phyloP scores from a whole-genome alignment of 2,797 vertebrate species.

The Amphiprion clarkii region DNA sequence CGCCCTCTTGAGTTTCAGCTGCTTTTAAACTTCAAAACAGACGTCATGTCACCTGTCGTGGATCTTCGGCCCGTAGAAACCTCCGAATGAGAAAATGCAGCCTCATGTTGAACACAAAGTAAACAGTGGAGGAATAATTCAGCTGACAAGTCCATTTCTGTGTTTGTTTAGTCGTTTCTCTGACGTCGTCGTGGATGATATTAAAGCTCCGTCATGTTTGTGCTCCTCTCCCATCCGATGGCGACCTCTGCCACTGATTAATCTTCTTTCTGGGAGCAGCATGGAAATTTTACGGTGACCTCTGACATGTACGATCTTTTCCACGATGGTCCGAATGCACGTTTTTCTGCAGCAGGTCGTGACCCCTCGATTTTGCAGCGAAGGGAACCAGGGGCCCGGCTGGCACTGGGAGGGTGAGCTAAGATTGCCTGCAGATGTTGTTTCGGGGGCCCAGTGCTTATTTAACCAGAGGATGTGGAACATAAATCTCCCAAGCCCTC shows the following conservation, averaged over 20 bases:
- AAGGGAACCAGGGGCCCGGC: constrained; percentile 20
- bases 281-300: constrained; percentile 65
- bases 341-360: constrained; percentile 37
- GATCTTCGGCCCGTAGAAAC: not conserved
- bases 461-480: constrained; percentile 75
- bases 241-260: constrained; percentile 57
- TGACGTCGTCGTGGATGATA: constrained; percentile 27
- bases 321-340: constrained; percentile 25
- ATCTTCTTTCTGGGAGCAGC: constrained; percentile 66
- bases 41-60: not conserved
- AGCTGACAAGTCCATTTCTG: not conserved
- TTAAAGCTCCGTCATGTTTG: constrained; percentile 53
- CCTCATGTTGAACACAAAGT: not conserved
- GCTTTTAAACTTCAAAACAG: not conserved
- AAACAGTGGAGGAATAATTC: no score
- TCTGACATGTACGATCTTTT: constrained; percentile 55
- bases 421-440: constrained; percentile 81
- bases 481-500: constrained; percentile 78
- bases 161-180: constrained; percentile 29
- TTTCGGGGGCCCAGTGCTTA: constrained; percentile 69
- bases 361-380: constrained; percentile 37
- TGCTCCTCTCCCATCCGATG: constrained; percentile 40
- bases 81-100: not conserved
- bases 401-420: constrained; percentile 49
- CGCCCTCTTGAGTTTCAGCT: not conserved